phyloP scores from a whole-genome alignment of 2,888 invertebrate genomes.

The Drosophila robusta region DNA sequence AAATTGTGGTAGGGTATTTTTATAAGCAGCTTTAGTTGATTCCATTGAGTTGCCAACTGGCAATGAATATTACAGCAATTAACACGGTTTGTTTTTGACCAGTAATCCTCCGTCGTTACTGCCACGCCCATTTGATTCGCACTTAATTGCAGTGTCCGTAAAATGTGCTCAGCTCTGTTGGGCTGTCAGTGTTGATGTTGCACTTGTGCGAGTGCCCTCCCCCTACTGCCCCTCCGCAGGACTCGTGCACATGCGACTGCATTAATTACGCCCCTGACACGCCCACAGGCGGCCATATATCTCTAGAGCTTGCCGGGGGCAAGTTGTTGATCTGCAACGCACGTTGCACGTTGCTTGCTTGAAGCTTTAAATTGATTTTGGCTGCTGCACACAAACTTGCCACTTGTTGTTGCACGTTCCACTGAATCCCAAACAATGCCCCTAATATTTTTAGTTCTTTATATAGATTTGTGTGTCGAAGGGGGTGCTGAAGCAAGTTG shows the following conservation, averaged over 20 bases:
- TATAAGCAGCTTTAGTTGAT: background rate
- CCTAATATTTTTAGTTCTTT: background rate
- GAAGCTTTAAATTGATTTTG: conserved; percentile 35
- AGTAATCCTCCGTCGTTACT: background rate
- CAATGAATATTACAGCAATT: conserved; percentile 5
- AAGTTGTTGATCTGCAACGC: conserved; percentile 38
- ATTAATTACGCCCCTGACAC: conserved; percentile 53
- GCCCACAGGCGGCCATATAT: conserved; percentile 20
- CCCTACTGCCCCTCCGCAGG: background rate
- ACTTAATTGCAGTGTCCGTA: conserved; percentile 52
- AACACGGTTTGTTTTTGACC: conserved; percentile 22
- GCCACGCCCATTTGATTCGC: conserved; percentile 22
- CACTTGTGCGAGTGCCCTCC: conserved; percentile 6
- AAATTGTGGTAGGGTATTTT: background rate
- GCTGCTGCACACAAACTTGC: conserved; percentile 8
- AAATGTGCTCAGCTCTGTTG: conserved; percentile 21
- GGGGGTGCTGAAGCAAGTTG: conserved; percentile 11
- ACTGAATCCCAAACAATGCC: conserved; percentile 23
- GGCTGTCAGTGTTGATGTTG: conserved; percentile 6
- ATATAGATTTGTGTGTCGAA: background rate
- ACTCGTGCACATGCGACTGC: conserved; percentile 53
- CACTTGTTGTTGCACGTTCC: conserved; percentile 44
- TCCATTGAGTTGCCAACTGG: background rate
- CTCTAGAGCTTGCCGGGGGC: background rate
- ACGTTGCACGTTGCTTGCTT: conserved; percentile 42